Conservation (phyloP, 1,140 invertebrate species). For the Microplitis demolitor region DNA sequence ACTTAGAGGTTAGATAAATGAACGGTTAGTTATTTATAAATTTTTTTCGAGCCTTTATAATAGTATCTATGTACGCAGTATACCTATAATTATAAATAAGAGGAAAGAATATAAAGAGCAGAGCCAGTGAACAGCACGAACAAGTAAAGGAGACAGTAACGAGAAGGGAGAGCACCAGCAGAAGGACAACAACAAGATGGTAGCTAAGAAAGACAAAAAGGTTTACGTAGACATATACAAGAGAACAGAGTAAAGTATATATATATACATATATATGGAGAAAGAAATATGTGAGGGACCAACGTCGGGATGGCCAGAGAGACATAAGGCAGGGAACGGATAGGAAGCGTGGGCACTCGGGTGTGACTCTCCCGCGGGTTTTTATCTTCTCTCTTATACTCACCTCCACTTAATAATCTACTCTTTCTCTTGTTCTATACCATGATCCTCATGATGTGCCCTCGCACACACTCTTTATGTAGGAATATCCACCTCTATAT, state of each 20-base stretch:
- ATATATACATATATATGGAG: conserved; percentile 24
- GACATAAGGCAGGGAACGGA: conserved; percentile 42
- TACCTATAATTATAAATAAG: no score
- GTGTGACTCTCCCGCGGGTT: conserved; percentile 60
- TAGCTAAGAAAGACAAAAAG: conserved; percentile 2
- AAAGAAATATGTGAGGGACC: conserved; percentile 21
- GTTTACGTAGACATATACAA: background rate
- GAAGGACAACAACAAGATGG: background rate
- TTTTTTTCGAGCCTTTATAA: no score
- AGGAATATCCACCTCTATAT: background rate
- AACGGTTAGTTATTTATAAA: background rate
- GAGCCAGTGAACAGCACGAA: background rate
- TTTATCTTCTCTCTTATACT: conserved; percentile 42
- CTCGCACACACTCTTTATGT: background rate
- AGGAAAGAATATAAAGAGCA: no score
- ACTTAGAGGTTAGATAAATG: no score
- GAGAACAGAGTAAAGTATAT: background rate
- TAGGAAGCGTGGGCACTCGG: conserved; percentile 61
- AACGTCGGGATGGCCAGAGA: conserved; percentile 24
- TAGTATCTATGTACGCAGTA: no score
- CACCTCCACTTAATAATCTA: background rate
- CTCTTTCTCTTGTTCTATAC: no score
- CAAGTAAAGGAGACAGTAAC: background rate
- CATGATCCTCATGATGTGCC: background rate
- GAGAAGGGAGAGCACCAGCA: background rate